Base-by-base conservation (phyloP, 2,113 vertebrate genomes). In the Ranitomeya variabilis region DNA sequence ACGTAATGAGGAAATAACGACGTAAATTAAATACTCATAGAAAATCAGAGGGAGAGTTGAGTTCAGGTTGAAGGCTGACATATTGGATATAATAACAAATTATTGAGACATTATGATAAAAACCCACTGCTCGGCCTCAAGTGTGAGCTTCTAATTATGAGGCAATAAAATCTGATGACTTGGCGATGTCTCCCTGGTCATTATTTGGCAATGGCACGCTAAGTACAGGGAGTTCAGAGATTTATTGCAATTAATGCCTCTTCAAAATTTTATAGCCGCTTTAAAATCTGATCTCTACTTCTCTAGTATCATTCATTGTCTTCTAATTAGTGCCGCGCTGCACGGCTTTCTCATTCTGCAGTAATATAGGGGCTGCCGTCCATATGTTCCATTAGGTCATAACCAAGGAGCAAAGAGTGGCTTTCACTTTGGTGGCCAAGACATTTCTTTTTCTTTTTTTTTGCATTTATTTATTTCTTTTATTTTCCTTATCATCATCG, bases 161-260 rank as follows among this genome's bases (percentile, higher is more conserved):
- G 82, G 81, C 62, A 79, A 79, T 89, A 89, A 89, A 89, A 89
- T 67, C 7, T 84, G 73, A 89, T 89, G 71, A 83, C 55, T 85
- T 88, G 81, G 81, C 81, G 21, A 85, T 67, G 74, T 54, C 66
- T 84, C 82, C 62, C 57, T 45, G 71, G 81, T 83, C 80, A 69
- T 89, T 85, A 79, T 85, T 89, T 84, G 87, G 69, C 87, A 79
- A 66, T 77, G 80, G 45, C 87, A 31, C 16, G 59, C 87, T 85
- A 85, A 59, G 80, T 79, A 78, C 73, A 45, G 10, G 26, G 45
- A 78, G 81, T 78, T 55, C 59, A 85, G 55, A 66, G 81, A 85
- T 89, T 89, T 78, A 89, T 83, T 57, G 74, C 74, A 89, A 89
- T 89, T 79, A 89, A 78, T 85, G 62, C 59, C 80, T 89, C 81